Percentiles rank a stretch among this genome's conserved stretches.
These are phyloP conservation scores for Caradrina kadenii DNA, from an alignment of 2,888 invertebrate species.

Conservation along the genomic window DNA sequence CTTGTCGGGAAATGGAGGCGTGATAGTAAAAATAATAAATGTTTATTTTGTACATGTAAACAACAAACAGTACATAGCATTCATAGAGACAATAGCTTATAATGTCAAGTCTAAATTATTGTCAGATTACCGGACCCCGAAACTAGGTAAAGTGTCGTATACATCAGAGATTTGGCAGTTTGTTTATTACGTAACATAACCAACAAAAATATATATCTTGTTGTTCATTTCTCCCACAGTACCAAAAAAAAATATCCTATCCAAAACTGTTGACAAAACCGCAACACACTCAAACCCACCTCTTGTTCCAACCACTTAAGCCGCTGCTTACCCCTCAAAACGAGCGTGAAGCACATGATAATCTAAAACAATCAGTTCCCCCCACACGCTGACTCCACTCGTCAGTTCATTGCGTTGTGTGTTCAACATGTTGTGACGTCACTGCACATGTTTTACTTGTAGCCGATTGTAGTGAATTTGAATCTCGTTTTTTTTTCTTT, in stretches of 20 bases:
- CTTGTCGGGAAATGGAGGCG: too few species aligned
- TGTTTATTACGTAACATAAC: too few species aligned
- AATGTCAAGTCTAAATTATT: too few species aligned
- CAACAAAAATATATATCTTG: too few species aligned
- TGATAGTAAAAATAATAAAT: too few species aligned
- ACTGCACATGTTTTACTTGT: constrained; percentile 5
- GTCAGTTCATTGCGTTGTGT: constrained; percentile 46
- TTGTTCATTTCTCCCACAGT: too few species aligned
- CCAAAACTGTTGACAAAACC: constrained; percentile 23
- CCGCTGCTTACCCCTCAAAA: constrained; percentile 35
- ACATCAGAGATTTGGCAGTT: too few species aligned
- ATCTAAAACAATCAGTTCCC: constrained; percentile 54
- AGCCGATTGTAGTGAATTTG: background rate
- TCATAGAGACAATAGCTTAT: too few species aligned
- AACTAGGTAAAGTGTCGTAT: too few species aligned
- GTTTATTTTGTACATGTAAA: too few species aligned
- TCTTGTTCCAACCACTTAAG: constrained; percentile 26
- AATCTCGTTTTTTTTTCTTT: constrained; percentile 7
- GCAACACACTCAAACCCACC: constrained; percentile 19
- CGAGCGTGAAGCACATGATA: constrained; percentile 47
- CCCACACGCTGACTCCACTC: constrained; percentile 60
- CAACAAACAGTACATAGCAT: too few species aligned
- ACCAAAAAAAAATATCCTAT: background rate
- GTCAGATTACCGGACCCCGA: too few species aligned
- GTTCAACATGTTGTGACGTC: constrained; percentile 31